A percentile compares a stretch with the other conserved stretches of the same genome.
Conservation (phyloP, 2,797 vertebrate species). For the Sebastes glaucus region DNA sequence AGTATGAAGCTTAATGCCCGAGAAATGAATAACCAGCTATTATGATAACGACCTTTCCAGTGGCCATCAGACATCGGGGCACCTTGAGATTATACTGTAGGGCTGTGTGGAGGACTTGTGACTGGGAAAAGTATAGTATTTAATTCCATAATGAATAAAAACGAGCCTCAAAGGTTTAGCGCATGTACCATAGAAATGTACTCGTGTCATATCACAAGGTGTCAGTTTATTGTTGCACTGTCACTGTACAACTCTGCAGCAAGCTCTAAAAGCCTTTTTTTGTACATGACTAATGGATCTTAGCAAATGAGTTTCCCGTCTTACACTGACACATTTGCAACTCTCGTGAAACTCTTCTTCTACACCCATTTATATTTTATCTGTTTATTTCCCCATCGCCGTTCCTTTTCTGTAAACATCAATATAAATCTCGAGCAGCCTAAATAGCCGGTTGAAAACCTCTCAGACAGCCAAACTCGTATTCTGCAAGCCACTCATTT, state of each 20-base stretch:
- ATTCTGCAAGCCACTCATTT: slow-evolving; percentile 1
- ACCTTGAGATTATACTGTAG: slow-evolving; percentile 62
- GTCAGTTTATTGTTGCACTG: background rate
- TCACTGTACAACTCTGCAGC: slow-evolving; percentile 1
- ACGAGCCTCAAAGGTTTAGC: background rate
- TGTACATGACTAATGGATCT: slow-evolving; percentile 10
- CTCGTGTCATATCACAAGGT: slow-evolving; percentile 1
- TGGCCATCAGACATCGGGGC: slow-evolving; percentile 54
- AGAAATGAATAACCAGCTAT: slow-evolving; percentile 68
- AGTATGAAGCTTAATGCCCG: slow-evolving; percentile 59
- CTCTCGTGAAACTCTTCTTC: background rate
- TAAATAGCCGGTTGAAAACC: slow-evolving; percentile 2
- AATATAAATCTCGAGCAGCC: background rate
- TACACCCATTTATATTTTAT: background rate
- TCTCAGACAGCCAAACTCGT: background rate
- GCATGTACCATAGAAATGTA: background rate
- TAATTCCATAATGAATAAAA: slow-evolving; percentile 37
- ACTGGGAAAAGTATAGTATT: slow-evolving; percentile 22
- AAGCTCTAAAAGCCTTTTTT: background rate
- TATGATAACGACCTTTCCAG: slow-evolving; percentile 65
- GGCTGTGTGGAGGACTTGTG: slow-evolving; percentile 30
- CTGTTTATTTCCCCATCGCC: background rate
- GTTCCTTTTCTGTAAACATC: background rate
- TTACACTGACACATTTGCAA: background rate
- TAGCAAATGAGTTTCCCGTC: background rate